Evolutionary conservation across 2,113 vertebrate species (phyloP), one percentile per base, ranked within the genome.

Genomic region (Chinchilla lanigera): DNA sequence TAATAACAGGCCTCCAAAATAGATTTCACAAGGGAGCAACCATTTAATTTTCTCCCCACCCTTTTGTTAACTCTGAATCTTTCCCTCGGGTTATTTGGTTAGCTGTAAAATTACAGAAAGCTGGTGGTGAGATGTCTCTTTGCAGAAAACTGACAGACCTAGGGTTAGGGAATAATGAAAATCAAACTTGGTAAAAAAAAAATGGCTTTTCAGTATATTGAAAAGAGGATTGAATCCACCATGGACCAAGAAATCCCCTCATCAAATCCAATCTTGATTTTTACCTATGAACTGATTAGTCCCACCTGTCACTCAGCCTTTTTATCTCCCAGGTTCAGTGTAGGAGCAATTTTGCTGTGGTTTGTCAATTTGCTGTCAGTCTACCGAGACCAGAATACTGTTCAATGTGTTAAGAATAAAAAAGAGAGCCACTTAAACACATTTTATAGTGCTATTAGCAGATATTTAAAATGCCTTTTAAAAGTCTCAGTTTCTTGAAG

Each of bases 241-340:
- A 71, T 0, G 47, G 97, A 97, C 94, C 90, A 95, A 97, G 94
- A 98, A 98, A 98, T 97, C 96, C 97, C 93, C 96, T 97, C 96
- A 97, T 98, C 96, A 96, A 97, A 98, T 97, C 94, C 98, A 97
- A 95, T 98, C 97, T 97, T 97, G 97, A 97, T 98, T 97, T 98
- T 96, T 96, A 97, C 96, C 97, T 94, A 82, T 78, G 90, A 96
- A 96, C 96, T 98, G 97, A 97, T 98, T 97, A 97, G 96, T 93
- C 90, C 93, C 86, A 96, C 96, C 98, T 98, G 96, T 96, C 97
- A 98, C 88, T 98, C 97, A 98, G 90, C 90, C 8, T 12, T 90
- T 97, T 98, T 97, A 96, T 98, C 96, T 97, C 78, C n/a, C 78
- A 50, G 61, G 89, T 89, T 97, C 95, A 87, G 96, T 9, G 28